Percentiles rank a stretch among this genome's conserved stretches.
phyloP scores from a whole-genome alignment of 2,888 invertebrate species.

The Euzetes globulus region DNA sequence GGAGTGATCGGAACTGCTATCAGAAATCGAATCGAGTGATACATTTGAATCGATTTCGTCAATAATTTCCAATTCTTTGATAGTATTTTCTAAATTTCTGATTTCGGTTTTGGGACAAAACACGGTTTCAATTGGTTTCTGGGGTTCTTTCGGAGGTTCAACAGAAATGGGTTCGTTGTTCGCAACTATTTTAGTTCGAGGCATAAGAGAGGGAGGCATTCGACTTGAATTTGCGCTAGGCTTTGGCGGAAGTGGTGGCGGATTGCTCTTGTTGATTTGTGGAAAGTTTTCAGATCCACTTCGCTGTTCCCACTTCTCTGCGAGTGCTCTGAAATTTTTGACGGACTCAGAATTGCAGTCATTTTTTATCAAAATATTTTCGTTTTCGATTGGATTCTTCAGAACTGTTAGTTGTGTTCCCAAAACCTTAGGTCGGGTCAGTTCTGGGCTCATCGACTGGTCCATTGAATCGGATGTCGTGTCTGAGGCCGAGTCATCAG shows the following conservation, averaged over 20 bases:
- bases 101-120: neutral
- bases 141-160: neutral
- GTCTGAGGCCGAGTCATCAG: constrained; percentile 17
- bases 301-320: constrained; percentile 47
- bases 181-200: constrained; percentile 13
- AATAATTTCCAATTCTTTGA: constrained; percentile 4
- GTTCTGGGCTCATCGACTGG: neutral
- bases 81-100: neutral
- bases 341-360: constrained; percentile 38
- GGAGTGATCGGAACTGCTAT: neutral
- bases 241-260: constrained; percentile 35
- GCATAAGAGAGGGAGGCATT: constrained; percentile 20
- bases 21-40: neutral
- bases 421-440: constrained; percentile 25
- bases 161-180: neutral
- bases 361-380: neutral
- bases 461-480: constrained; percentile 17
- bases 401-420: constrained; percentile 41
- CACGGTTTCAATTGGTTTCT: neutral
- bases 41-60: neutral
- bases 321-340: constrained; percentile 46
- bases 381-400: constrained; percentile 32
- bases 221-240: neutral
- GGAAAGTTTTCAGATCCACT: neutral
- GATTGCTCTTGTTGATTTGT: neutral